A percentile compares a stretch with the other conserved stretches of the same genome.
phyloP scores from a whole-genome alignment of 1,140 invertebrate genomes.

The Dysdera silvatica region DNA sequence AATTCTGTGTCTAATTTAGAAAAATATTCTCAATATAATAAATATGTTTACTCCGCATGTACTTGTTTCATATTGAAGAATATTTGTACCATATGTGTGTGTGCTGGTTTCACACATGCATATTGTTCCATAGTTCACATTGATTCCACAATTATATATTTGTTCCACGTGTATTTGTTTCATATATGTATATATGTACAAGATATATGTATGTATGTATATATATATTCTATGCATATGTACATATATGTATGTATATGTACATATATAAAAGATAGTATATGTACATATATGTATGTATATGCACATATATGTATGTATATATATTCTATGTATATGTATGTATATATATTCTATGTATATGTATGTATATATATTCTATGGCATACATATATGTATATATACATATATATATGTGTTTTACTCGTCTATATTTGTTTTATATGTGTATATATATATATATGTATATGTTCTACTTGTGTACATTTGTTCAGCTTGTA shows the following conservation, averaged over 20 bases:
- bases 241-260: not conserved
- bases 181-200: not conserved
- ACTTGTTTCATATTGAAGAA: too few species aligned
- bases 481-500: too few species aligned
- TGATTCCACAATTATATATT: too few species aligned
- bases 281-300: not conserved
- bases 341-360: not conserved
- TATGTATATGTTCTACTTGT: too few species aligned
- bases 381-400: not conserved
- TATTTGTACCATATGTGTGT: too few species aligned
- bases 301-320: not conserved
- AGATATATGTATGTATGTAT: not conserved
- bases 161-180: too few species aligned
- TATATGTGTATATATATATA: too few species aligned
- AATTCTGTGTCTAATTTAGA: too few species aligned
- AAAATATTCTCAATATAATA: too few species aligned
- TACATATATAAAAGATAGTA: not conserved
- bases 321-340: not conserved
- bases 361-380: not conserved
- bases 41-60: too few species aligned
- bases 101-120: too few species aligned
- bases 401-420: not conserved
- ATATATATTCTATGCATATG: not conserved
- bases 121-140: too few species aligned
- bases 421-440: not conserved